Evolutionary conservation across 2,888 invertebrate genomes (phyloP), one percentile per base, ranked within the genome.

Genomic region (Maniola hyperantus): DNA sequence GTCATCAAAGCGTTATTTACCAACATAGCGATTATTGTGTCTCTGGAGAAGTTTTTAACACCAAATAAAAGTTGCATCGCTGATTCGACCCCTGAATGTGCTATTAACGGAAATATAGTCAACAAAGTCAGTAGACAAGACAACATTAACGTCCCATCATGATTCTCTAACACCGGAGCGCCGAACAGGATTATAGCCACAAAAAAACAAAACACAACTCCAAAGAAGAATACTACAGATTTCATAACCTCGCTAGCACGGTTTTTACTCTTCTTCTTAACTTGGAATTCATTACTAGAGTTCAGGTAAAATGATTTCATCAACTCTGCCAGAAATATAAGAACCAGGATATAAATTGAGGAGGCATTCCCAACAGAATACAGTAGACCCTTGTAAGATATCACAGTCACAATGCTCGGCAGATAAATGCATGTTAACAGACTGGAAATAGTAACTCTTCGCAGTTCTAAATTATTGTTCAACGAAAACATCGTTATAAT

Each of bases 61-160:
- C 93, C 93, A 73, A 92, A 93, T 63, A 95, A 76, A 34, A 95
- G 73, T 50, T 91, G 89, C 77, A 94, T 79, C 0, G 94, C 90
- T 18, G 87, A 79, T 71, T 95, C 94, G 0, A 93, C 84, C 1
- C 96, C 96, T 57, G 94, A 80, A 74, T 95, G 93, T 10, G 95
- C 87, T 75, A 94, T 92, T 59, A 94, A 81, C 0, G 96, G 95
- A 65, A 95, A 91, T 36, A 94, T 89, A 2, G 95, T 94, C 59
- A 96, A 82, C 33, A 93, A 82, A 0, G 94, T 94, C 65, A 96
- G 79, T 39, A 96, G 84, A 1, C 94, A 72, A 5, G 95, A 93
- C 68, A 96, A 89, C 93, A 95, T 94, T 33, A 95, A 86, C 0
- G 96, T 96, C 82, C 95, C 94, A 77, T 95, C 94, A 48, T 94